Evolutionary conservation across 2,113 vertebrate species (phyloP), one percentile per base, ranked within the genome.

Genomic region (Mionectes macconnelli): DNA sequence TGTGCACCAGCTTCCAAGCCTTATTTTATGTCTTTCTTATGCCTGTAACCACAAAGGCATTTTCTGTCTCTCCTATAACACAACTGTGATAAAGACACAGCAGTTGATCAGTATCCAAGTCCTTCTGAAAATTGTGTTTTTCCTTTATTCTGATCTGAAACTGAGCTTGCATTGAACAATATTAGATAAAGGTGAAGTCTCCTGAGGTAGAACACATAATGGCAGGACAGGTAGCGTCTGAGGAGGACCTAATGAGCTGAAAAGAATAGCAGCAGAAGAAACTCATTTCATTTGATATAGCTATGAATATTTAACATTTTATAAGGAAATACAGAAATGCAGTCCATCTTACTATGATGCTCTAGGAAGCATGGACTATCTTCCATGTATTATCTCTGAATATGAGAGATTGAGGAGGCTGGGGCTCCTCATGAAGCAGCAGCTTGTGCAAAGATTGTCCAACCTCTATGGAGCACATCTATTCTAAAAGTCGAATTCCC

Each of bases 271-370:
- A 97, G 82, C 40, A 70, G n/a, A 95, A 94, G 93, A 97, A 97
- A 92, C 37, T 67, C 5, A 91, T 94, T 97, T 97, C 95, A 96
- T 98, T 97, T 97, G 89, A 96, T 81, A 89, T 90, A 25, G 4
- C 3, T 72, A 91, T 97, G 96, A 97, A 97, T 98, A 97, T 97
- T 97, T 97, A 97, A 95, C 93, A 80, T 94, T 97, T 96, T 92
- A 91, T 97, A 97, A 96, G 86, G 79, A 97, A 98, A 97, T 94
- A 96, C 56, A 96, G 94, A 94, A 93, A 96, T 81, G 85, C 76
- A 93, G 94, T 97, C 93, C 94, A 74, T 94, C 87, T 96, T 92
- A 91, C 59, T 67, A 28, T 2, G 69, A 50, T 85, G 83, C 68
- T 97, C 52, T 28, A 45, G 85, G 79, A 95, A 97, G 56, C 74